These are phyloP conservation scores for Lytechinus variegatus DNA, from an alignment of 35 echinoderm and acorn worm species.

Conservation along the genomic window DNA sequence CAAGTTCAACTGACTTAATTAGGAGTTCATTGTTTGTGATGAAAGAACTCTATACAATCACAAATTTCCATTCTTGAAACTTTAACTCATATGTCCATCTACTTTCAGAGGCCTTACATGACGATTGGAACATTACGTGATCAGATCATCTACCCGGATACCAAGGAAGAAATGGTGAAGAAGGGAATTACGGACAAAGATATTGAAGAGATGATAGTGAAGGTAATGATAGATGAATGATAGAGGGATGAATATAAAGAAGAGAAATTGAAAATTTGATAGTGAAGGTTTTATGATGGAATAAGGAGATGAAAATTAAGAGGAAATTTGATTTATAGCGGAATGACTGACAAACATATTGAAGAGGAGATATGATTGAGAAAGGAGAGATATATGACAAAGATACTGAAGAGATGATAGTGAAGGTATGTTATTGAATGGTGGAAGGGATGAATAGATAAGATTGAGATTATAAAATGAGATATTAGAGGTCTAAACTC, in stretches of 20 bases:
- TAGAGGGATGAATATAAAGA: neutral
- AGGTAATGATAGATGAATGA: conserved; percentile 42
- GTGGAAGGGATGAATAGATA: too few species aligned
- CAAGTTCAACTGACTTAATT: neutral
- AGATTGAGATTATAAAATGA: too few species aligned
- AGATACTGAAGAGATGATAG: conserved; percentile 58
- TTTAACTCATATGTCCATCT: neutral
- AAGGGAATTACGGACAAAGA: conserved; percentile 88
- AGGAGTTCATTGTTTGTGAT: neutral
- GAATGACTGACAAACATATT: conserved; percentile 73
- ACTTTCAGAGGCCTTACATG: conserved; percentile 95
- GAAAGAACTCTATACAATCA: neutral
- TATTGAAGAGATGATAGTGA: conserved; percentile 75
- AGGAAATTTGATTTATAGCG: conserved; percentile 75
- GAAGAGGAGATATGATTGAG: neutral
- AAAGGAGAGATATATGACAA: neutral
- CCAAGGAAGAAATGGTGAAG: conserved; percentile 92
- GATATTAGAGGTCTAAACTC: too few species aligned
- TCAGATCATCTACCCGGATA: conserved; percentile 98
- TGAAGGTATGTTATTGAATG: too few species aligned
- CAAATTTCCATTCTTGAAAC: neutral
- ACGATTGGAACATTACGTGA: conserved; percentile 93
- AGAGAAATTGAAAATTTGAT: too few species aligned
- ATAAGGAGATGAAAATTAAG: conserved; percentile 76
- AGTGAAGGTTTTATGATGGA: too few species aligned